phyloP scores from a whole-genome alignment of 2,797 vertebrate species.

The Eulemur albifrons region DNA sequence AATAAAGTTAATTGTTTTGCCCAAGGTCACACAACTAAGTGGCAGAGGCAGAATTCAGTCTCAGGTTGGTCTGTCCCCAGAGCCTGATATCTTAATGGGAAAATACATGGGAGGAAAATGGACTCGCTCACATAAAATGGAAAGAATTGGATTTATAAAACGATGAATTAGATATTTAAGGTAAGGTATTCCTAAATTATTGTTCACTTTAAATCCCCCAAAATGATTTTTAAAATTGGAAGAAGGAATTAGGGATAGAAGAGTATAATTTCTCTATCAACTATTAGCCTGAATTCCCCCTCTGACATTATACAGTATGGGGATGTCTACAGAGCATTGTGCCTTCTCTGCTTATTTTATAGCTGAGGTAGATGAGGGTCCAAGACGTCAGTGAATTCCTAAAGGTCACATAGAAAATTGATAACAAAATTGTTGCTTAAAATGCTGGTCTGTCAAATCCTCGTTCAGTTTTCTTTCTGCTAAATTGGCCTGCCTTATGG shows the following conservation, averaged over 20 bases:
- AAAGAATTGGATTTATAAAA: conserved; percentile 13
- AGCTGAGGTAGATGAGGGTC: not conserved
- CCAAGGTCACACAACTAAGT: not conserved
- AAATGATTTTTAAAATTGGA: not conserved
- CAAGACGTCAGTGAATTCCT: conserved; percentile 13
- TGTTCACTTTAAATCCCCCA: conserved; percentile 31
- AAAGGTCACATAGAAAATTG: not conserved
- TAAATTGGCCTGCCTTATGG: not conserved
- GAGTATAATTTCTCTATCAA: not conserved
- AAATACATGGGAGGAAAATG: not conserved
- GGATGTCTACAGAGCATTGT: not conserved
- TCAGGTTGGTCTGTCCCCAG: not conserved
- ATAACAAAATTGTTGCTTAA: not conserved
- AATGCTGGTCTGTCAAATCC: not conserved
- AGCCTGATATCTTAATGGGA: conserved; percentile 14
- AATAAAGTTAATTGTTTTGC: not conserved
- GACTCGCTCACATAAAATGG: not conserved
- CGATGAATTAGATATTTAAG: conserved; percentile 30
- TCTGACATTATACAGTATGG: not conserved
- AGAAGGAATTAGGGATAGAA: not conserved
- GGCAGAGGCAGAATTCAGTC: not conserved
- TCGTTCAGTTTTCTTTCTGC: not conserved
- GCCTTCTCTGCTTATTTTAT: not conserved
- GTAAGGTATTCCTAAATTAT: conserved; percentile 25
- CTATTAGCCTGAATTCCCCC: not conserved